Base-by-base conservation (phyloP, 2,888 invertebrate genomes). In the Acronicta leporina region DNA sequence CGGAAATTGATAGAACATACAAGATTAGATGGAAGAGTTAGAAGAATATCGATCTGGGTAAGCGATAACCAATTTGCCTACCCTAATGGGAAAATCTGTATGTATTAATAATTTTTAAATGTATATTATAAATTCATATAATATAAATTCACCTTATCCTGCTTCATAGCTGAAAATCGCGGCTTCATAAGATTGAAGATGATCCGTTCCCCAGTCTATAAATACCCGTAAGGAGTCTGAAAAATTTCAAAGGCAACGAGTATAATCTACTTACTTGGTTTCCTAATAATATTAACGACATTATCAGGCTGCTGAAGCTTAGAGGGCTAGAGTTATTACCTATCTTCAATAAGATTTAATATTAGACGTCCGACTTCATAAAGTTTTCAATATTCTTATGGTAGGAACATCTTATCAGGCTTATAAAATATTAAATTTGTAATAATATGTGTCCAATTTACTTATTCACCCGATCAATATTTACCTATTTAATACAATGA, bases 361-460 rank as follows among this genome's bases (percentile, higher is more conserved):
- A 9, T 46, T 35, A 14, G 13, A 7, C 20, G 33, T 35, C 48
- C 9, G 40, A 35, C 27, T 50, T 48, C 41, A 30, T 16, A 42
- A 69, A 35, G 8, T 43, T 53, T 51, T 44, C 49, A 43, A 51
- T 71, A 59, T 60, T 48, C 47, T 50, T 64, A 27, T 49, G 15
- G 44, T 20, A 30, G 11, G 15, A 30, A 41, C 30, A 50, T 43
- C 33, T 53, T 33, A 43, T n/a, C 8, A 5, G 15, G 35, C 33
- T 42, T 8, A 42, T 20, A 9, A 53, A 70, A 68, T 47, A 50
- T 47, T 33, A 60, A 42, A 60, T 51, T 55, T 47, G 55, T 45
- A 61, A 49, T 54, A 48, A 40, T 45, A 11, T 13, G 5, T n/a
- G 9, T 2, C 8, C 6, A 13, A 11, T 25, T 16, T 63, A 38